Evolutionary conservation across 1,140 invertebrate genomes (phyloP), one percentile per base, ranked within the genome.

Genomic region (Papilio glaucus): DNA sequence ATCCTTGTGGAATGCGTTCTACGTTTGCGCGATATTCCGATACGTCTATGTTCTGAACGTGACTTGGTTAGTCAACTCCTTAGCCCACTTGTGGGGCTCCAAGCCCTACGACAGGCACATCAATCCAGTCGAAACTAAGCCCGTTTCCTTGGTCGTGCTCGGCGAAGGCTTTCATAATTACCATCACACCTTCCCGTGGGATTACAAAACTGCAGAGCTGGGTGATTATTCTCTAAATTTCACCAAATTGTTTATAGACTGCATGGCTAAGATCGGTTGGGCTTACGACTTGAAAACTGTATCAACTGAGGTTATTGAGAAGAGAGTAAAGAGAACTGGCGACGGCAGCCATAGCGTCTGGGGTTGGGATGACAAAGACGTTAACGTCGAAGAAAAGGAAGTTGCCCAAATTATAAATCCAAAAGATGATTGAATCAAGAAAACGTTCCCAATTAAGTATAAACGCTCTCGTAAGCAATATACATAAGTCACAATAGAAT

Each of bases 21-120:
- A 95, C 79, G 89, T 96, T 0, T 88, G 88, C 10, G 92, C 95
- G 5, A 81, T 96, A 12, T 93, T 96, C 71, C 93, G 96, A 8
- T 97, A 96, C 88, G 92, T 94, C 5, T 86, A 95, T 42, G 94
- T 94, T 6, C 91, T 97, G 3, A 95, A 97, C 85, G 91, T 94
- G n/a, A 97, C 96, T 0, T 97, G 96, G 96, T 89, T 95, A 8
- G 96, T 97, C 21, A 97, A 97, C 90, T 96, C 95, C 72, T 94
- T 95, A 4, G 96, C 96, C 10, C 96, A 97, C 83, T 93, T 95
- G 80, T 96, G 94, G 90, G 97, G 97, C n/a, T 89, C 91, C 81
- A 94, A 94, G 75, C 96, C 96, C 0, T 97, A 97, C 84, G 96
- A 97, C 83, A 91, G 94, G 94, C 93, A 95, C 94, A 91, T 95